Base-by-base conservation (phyloP, 2,888 invertebrate genomes). In the Mallateleia sp. region DNA sequence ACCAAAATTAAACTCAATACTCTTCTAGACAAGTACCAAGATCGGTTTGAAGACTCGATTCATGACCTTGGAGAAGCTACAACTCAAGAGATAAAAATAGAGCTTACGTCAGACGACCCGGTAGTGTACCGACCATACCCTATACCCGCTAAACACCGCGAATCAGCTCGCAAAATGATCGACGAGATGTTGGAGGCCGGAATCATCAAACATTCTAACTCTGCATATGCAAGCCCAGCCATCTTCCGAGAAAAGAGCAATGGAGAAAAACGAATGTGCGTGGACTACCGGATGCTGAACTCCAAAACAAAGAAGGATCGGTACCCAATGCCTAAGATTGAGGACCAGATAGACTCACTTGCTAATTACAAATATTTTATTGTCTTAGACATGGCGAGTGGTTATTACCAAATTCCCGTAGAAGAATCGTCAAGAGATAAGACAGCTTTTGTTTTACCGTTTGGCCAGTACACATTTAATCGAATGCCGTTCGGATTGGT, bases 271-370 rank as follows among this genome's bases (percentile, higher is more conserved):
- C 52, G 91, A 14, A 58, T 92, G 45, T 91, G 91, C 42, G 54
- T 92, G 0, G 92, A 92, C 67, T 94, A 89, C 20, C 69, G 93
- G 5, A 24, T 20, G 8, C 52, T 94, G 1, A 95, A 95, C 80
- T 14, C 14, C 5, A 52, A 24, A 5, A 94, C 93, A 0, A 79
- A 91, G 0, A 92, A 92, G 8, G 92, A 93, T 62, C 75, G 90
- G 14, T 93, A 93, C 71, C 93, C 94, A 0, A 88, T 94, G 85
- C 93, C 94, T 4, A 90, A 28, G 1, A 77, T 77, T 8, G 64
- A 79, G 28, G 69, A 79, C 11, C 79, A 69, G 24, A 11, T 79
- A 89, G 20, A 92, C 95, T 0, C 92, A 93, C 62, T 94, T n/a
- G 80, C 88, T 6, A 93, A 93, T 0, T 83, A 89, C 22, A 83